phyloP scores from a whole-genome alignment of 2,797 vertebrate species.

The Peromyscus aztecus region DNA sequence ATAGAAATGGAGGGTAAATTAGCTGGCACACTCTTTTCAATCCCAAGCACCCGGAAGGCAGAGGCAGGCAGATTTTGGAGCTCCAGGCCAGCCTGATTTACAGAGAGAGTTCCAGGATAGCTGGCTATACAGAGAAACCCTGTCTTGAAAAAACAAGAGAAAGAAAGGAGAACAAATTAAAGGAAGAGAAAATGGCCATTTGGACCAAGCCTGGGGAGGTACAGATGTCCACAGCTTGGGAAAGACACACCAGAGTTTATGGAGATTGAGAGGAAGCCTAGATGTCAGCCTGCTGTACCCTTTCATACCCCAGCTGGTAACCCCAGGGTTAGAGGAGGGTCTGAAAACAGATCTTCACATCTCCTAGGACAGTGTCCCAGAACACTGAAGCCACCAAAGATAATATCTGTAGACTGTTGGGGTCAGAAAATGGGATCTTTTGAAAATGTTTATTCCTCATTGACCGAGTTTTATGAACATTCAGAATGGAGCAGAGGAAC shows the following conservation, averaged over 20 bases:
- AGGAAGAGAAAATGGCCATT: background rate
- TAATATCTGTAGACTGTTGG: background rate
- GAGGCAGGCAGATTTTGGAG: background rate
- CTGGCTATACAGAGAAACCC: background rate
- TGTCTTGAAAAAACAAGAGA: background rate
- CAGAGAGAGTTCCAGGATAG: background rate
- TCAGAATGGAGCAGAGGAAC: background rate
- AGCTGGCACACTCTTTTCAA: background rate
- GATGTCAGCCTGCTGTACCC: background rate
- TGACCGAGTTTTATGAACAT: background rate
- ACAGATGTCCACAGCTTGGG: background rate
- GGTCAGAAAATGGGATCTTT: conserved; percentile 21
- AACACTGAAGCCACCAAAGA: background rate
- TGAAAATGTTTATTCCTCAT: background rate
- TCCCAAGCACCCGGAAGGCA: background rate
- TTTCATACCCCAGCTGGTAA: background rate
- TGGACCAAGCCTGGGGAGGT: background rate
- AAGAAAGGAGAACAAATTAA: background rate
- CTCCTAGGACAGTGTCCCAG: no score
- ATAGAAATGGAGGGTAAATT: background rate
- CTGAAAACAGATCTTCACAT: background rate
- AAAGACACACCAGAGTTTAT: background rate
- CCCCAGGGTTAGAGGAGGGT: background rate
- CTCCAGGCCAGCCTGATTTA: background rate
- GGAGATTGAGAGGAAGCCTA: background rate